A percentile compares a stretch with the other conserved stretches of the same genome.
phyloP scores from a whole-genome alignment of 2,888 invertebrate genomes.

The Lasioglossum pauxillum region DNA sequence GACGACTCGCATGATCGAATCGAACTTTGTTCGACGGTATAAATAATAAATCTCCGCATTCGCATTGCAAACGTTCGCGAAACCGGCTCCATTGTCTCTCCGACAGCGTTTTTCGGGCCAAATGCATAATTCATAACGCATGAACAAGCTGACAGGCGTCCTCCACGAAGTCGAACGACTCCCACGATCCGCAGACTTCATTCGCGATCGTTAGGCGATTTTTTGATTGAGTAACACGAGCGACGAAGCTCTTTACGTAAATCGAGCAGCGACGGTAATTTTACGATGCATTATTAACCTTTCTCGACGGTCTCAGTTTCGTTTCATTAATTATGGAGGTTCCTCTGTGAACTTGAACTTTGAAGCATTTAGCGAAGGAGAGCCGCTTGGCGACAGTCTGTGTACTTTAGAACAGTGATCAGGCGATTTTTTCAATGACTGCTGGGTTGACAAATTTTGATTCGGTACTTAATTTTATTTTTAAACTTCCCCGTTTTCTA shows the following conservation, averaged over 20 bases:
- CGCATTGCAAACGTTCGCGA: neutral
- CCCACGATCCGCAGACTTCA: neutral
- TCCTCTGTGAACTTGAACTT: neutral
- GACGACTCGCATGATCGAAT: constrained; percentile 53
- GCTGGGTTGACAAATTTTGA: neutral
- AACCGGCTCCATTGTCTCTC: neutral
- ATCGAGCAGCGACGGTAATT: neutral
- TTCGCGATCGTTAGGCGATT: neutral
- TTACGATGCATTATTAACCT: neutral
- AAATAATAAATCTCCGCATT: neutral
- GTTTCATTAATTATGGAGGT: neutral
- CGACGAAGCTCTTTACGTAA: neutral
- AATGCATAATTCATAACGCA: constrained; percentile 8
- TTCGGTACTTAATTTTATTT: neutral
- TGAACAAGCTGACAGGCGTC: neutral
- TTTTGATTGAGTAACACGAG: neutral
- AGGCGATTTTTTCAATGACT: neutral
- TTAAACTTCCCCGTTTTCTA: neutral
- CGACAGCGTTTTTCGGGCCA: neutral
- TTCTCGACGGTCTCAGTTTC: neutral
- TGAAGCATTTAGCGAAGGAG: neutral
- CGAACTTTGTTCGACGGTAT: constrained; percentile 72
- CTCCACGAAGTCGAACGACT: neutral
- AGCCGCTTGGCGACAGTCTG: neutral
- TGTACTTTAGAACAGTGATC: neutral